Evolutionary conservation across 1,140 invertebrate genomes (phyloP).

Genomic region (Hirudo medicinalis): DNA sequence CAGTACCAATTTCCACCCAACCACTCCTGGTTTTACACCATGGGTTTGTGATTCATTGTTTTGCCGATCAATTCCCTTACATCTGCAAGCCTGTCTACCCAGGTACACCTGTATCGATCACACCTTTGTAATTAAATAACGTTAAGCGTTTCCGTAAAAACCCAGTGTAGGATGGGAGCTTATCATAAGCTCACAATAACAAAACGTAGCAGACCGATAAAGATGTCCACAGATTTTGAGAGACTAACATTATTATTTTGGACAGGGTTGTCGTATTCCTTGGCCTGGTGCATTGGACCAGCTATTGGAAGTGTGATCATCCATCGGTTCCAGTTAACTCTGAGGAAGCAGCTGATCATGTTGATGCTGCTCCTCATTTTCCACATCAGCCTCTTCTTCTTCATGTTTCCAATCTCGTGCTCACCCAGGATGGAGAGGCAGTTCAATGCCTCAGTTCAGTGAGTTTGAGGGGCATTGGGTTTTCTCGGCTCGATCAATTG

Average conservation of each 20-base stretch:
- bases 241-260: neutral
- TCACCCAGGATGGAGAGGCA: neutral
- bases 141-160: no score
- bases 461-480: neutral
- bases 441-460: neutral
- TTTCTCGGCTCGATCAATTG: neutral
- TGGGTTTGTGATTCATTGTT: neutral
- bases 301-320: neutral
- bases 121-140: no score
- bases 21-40: constrained; percentile 14
- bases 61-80: no score
- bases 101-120: no score
- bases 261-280: constrained; percentile 10
- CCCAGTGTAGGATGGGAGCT: no score
- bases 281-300: constrained; percentile 10
- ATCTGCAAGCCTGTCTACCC: no score
- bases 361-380: neutral
- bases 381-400: constrained; percentile 3
- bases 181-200: no score
- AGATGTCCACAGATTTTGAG: no score
- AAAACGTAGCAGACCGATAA: no score
- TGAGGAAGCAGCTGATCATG: constrained; percentile 1
- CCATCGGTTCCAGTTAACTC: neutral
- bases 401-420: constrained; percentile 12
- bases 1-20: constrained; percentile 1